Evolutionary conservation across 2,797 vertebrate species (phyloP), one percentile per base, ranked within the genome.

Genomic region (Myoxocephalus aenaeus): DNA sequence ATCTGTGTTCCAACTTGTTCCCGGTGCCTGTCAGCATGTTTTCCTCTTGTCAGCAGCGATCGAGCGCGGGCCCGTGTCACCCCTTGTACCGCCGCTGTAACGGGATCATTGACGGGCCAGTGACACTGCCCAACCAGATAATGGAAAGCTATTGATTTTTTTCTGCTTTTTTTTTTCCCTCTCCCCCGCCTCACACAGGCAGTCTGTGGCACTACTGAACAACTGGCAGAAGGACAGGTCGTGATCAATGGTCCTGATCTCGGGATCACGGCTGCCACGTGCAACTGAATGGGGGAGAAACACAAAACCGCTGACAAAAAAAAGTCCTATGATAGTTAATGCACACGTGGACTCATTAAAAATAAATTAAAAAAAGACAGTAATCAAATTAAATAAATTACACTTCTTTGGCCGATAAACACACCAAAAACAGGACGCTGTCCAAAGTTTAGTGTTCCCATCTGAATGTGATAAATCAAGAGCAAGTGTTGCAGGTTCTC

Each of bases 81-180:
- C 94, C 53, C 91, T 81, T 88, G 92, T 90, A 90, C 92, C 64
- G 46, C 86, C 72, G 79, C 93, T 89, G 95, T 97, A 97, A 97
- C 97, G 94, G 97, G 97, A 97, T 98, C 97, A 98, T 96, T 97
- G 97, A 98, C 98, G 97, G 95, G 95, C 96, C 94, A 96, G 95
- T 97, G 97, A 99, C 98, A 98, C 96, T 94, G 96, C 95, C 94
- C 91, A 95, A 97, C 94, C 96, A 93, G 95, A 97, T 99, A 98
- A 99, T 99, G 97, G 97, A 98, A 98, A 97, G 96, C 94, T 97
- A 99, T 99, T 97, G 98, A 99, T 99, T 99, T 97, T 96, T 87
- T 75, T 20, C 51, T n/a, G 48, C 20, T 22, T 51, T 51, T 20
- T 18, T 46, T 62, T 73, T 75, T 80, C 75, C 82, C n/a, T 59